These are phyloP conservation scores for Pseudorhiza aurosa DNA, from an alignment of 30 jellyfish, hydroid and myxozoan species.

Conservation along the genomic window DNA sequence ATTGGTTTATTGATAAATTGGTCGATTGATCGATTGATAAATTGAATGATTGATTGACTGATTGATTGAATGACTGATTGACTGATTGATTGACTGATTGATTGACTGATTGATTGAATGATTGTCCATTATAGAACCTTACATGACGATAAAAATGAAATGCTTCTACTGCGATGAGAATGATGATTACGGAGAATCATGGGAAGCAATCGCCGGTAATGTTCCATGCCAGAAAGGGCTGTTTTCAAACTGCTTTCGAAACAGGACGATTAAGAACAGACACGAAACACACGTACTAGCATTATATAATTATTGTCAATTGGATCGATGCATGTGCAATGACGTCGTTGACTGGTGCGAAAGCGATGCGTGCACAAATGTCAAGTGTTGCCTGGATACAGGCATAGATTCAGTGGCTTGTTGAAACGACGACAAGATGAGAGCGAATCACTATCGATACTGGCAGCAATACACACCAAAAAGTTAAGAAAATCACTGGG, in stretches of 20 bases:
- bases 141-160: conserved; percentile 87
- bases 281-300: conserved; percentile 94
- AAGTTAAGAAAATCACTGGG: not conserved
- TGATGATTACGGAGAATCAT: conserved; percentile 72
- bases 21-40: no score
- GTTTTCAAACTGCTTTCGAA: conserved; percentile 66
- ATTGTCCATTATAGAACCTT: conserved; percentile 62
- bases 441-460: no score
- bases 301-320: conserved; percentile 30
- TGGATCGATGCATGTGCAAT: conserved; percentile 72
- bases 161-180: conserved; percentile 80
- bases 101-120: not conserved
- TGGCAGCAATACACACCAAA: not conserved
- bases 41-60: no score
- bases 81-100: no score
- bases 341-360: conserved; percentile 74
- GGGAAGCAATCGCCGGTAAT: conserved; percentile 70
- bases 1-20: no score
- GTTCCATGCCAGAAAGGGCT: conserved; percentile 59
- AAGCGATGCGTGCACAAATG: conserved; percentile 25
- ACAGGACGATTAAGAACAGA: conserved; percentile 70
- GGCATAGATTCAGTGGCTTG: conserved; percentile 68
- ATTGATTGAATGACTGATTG: no score
- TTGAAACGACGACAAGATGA: conserved; percentile 19
- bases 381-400: conserved; percentile 78